phyloP scores from a whole-genome alignment of 1,140 invertebrate species.

The Rhizoglyphus robini region DNA sequence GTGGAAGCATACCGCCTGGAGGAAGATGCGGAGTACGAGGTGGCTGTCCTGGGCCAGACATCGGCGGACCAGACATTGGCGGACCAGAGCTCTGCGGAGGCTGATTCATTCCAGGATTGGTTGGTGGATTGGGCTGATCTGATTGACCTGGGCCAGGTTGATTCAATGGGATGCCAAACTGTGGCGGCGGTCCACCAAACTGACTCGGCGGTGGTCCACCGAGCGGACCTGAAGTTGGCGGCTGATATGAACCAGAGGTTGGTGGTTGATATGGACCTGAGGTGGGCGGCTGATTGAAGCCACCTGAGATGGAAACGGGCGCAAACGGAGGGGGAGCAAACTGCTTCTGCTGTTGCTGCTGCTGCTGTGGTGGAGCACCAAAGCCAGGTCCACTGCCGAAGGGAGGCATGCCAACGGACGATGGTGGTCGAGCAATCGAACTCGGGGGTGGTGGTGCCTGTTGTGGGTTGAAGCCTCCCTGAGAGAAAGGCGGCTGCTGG shows the following conservation, averaged over 20 bases:
- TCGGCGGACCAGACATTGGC: too few species aligned
- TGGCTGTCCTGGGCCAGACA: not conserved
- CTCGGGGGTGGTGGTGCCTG: not conserved
- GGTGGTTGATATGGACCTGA: constrained; percentile 27
- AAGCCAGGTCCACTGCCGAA: not conserved
- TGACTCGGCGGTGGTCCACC: not conserved
- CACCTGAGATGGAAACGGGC: too few species aligned
- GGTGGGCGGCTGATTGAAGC: not conserved
- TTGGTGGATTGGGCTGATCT: not conserved
- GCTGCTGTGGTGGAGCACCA: too few species aligned
- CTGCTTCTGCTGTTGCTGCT: not conserved
- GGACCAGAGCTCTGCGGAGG: not conserved
- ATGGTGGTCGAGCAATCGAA: constrained; percentile 14
- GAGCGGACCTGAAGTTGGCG: not conserved
- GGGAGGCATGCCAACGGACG: not conserved
- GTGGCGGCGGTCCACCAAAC: not conserved
- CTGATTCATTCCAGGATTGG: not conserved
- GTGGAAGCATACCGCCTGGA: not conserved
- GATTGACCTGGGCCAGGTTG: not conserved
- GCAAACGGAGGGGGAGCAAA: too few species aligned
- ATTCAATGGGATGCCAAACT: too few species aligned
- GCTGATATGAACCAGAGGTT: not conserved
- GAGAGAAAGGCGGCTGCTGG: constrained; percentile 19
- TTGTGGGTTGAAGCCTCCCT: constrained; percentile 1
- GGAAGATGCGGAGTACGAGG: not conserved